Evolutionary conservation across 1,140 invertebrate species (phyloP).

Genomic region (Zophobas atratus): DNA sequence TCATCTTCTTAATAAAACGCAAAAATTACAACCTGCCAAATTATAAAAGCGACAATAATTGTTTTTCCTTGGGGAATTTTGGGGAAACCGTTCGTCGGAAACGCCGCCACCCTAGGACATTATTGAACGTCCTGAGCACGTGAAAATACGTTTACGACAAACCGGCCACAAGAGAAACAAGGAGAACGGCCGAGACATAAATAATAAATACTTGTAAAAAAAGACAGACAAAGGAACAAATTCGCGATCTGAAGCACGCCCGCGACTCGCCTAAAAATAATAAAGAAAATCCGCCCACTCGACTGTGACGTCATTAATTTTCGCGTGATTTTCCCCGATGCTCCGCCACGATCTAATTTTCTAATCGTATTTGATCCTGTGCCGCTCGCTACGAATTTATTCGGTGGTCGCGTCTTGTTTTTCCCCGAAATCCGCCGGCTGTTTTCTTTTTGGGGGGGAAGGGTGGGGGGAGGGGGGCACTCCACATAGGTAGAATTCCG

Average conservation of each 20-base stretch:
- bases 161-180: constrained; percentile 27
- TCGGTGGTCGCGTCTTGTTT: constrained; percentile 26
- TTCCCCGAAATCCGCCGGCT: not conserved
- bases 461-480: not conserved
- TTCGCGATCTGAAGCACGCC: not conserved
- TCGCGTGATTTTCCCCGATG: not conserved
- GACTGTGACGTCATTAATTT: not conserved
- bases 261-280: not conserved
- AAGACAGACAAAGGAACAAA: not conserved
- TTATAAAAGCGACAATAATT: constrained; percentile 16
- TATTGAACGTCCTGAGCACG: constrained; percentile 38
- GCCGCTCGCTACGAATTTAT: constrained; percentile 3
- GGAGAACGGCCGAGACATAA: not conserved
- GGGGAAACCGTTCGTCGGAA: constrained; percentile 1
- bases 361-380: not conserved
- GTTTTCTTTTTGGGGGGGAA: constrained; percentile 4
- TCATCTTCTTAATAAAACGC: too few species aligned
- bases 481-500: constrained; percentile 34
- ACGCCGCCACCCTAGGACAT: constrained; percentile 13
- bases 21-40: not conserved
- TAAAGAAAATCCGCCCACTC: not conserved
- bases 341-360: not conserved
- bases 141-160: constrained; percentile 41
- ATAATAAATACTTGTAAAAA: constrained; percentile 16
- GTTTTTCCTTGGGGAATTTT: constrained; percentile 16